Conservation (phyloP, 2,888 invertebrate species). For the Strigamia transsilvanica region DNA sequence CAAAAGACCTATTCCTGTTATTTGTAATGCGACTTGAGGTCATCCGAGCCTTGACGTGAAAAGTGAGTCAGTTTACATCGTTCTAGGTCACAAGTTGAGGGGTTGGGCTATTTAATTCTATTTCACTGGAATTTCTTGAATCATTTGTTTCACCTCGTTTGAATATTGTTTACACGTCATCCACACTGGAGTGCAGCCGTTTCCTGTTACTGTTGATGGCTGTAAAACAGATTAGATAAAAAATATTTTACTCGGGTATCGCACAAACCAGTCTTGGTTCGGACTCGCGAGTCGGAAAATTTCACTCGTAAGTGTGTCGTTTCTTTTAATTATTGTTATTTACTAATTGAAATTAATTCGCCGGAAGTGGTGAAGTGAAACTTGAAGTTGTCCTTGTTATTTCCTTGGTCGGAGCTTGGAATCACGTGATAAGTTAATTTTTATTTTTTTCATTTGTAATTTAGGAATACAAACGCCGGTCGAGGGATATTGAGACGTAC, state of each 20-base stretch:
- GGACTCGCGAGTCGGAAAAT: background rate
- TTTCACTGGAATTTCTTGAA: conserved; percentile 2
- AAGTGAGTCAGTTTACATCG: conserved; percentile 31
- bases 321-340: background rate
- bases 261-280: background rate
- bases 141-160: background rate
- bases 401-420: conserved; percentile 21
- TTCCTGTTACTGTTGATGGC: conserved; percentile 17
- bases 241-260: background rate
- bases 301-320: background rate
- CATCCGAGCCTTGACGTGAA: conserved; percentile 28
- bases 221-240: conserved; percentile 1
- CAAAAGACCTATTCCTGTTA: conserved; percentile 27
- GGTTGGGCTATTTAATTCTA: conserved; percentile 20
- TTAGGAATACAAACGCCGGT: conserved; percentile 84
- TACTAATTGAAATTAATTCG: background rate
- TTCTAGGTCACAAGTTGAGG: background rate
- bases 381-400: conserved; percentile 26
- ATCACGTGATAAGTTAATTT: conserved; percentile 28
- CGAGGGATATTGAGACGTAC: conserved; percentile 85
- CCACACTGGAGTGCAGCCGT: background rate
- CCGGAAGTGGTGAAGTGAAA: background rate
- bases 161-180: conserved; percentile 14
- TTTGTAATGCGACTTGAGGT: conserved; percentile 32
- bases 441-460: conserved; percentile 1